Evolutionary conservation across 2,113 vertebrate species (phyloP), one percentile per base, ranked within the genome.

Genomic region (Cercocebus atys): DNA sequence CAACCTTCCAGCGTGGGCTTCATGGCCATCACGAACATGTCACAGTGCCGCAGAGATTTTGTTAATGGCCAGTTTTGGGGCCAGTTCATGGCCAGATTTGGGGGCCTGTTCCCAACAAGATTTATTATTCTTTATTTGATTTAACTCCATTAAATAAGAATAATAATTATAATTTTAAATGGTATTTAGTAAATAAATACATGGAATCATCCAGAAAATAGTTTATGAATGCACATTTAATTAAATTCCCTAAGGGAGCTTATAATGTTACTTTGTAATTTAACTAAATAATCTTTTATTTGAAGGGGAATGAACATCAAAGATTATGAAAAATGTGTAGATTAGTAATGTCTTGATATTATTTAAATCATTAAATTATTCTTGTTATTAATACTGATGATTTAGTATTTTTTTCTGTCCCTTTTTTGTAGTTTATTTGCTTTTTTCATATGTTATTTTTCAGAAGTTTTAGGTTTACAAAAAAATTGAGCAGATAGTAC

Each of bases 91-190:
- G 52, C 52, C 52, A 55, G 52, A 55, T 55, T 55, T 55, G 52
- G 52, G 52, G 52, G 52, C 52, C 52, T 55, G 52, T 55, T 55
- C 18, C 52, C 52, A 55, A 7, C 52, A 55, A 55, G 52, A 55
- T 96, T 91, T 61, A 73, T 86, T 97, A 83, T 95, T 47, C 76
- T 95, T 92, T 96, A 80, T 94, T 90, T 90, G 32, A 52, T 93
- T 95, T 82, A 43, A 95, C 17, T 64, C 35, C 57, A n/a, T 93
- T 97, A 92, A 92, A 57, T 93, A 97, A 93, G 45, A 78, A 45
- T 90, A 97, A 85, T 94, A 76, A 82, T 92, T 68, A 72, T 57
- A 94, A 95, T 88, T 90, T 97, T 88, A 94, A 95, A 35, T 96
- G 7, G 1, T 81, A 22, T 97, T 94, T 81, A 79, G 68, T 94